phyloP scores from a whole-genome alignment of 92 coral and sea anemone species.

The Phenganax stokvisi region DNA sequence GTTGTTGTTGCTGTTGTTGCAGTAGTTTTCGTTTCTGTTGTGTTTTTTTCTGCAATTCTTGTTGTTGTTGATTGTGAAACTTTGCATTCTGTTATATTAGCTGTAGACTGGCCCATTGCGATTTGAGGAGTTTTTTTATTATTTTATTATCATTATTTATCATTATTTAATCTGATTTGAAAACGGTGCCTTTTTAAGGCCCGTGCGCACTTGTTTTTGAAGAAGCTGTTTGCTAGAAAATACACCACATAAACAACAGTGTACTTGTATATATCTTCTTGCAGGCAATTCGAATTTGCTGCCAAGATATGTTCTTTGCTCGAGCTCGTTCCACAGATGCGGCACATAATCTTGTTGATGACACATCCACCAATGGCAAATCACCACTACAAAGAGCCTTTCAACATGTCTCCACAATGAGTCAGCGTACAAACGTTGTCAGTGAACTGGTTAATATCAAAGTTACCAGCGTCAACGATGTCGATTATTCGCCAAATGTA shows the following conservation, averaged over 20 bases:
- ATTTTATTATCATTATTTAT: too few species aligned
- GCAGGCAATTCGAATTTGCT: conserved; percentile 86
- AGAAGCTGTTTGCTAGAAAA: too few species aligned
- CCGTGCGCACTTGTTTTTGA: too few species aligned
- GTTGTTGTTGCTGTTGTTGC: background rate
- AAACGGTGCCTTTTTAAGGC: too few species aligned
- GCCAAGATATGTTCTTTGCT: conserved; percentile 98
- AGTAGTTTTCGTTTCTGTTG: background rate
- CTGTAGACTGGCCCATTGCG: background rate
- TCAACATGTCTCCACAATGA: conserved; percentile 68
- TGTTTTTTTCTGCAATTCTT: background rate
- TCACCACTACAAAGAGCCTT: conserved; percentile 77
- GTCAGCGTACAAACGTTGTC: conserved; percentile 85
- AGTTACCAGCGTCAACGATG: conserved; percentile 68
- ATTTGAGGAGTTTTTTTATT: background rate
- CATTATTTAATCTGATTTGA: too few species aligned
- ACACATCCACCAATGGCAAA: conserved; percentile 45
- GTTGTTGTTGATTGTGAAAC: too few species aligned
- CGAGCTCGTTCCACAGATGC: conserved; percentile 73
- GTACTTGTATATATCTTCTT: background rate
- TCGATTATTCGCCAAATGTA: conserved; percentile 89
- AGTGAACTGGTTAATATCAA: conserved; percentile 95
- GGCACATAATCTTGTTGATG: conserved; percentile 56
- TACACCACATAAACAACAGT: too few species aligned
- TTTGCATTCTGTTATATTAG: background rate